A percentile compares a stretch with the other conserved stretches of the same genome.
phyloP scores from a whole-genome alignment of 2,113 vertebrate genomes.

The Aleadryas rufinucha region DNA sequence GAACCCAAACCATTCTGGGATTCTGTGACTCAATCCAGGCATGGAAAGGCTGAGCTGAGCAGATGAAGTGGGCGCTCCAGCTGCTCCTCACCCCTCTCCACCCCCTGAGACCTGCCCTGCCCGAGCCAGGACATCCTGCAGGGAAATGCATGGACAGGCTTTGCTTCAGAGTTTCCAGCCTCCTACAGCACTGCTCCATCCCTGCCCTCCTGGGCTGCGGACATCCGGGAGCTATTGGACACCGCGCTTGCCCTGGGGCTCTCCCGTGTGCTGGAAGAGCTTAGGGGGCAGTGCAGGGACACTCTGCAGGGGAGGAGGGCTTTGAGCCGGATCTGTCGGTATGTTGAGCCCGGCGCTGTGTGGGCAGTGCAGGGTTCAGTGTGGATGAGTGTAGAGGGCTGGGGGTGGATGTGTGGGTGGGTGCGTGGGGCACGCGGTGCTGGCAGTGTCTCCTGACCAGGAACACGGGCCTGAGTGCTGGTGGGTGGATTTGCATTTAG shows the following conservation, averaged over 20 bases:
- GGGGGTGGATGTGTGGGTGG: neutral
- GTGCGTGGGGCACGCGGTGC: rapidly evolving
- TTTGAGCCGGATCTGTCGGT: neutral
- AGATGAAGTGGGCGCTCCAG: neutral
- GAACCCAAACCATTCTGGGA: neutral
- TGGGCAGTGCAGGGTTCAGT: rapidly evolving
- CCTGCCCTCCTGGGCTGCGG: neutral
- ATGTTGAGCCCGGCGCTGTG: neutral
- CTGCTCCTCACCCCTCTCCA: neutral
- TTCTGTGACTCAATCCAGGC: neutral
- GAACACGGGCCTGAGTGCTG: rapidly evolving
- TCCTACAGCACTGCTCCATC: neutral
- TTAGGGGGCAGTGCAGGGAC: neutral
- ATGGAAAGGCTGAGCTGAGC: neutral
- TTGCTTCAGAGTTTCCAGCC: rapidly evolving
- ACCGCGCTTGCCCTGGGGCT: neutral
- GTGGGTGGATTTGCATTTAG: neutral
- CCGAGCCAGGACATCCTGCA: neutral
- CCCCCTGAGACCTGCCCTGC: neutral
- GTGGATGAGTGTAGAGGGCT: neutral
- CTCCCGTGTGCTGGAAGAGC: neutral
- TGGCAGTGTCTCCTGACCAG: neutral
- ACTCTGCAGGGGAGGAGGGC: too few species aligned
- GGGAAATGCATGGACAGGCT: neutral
- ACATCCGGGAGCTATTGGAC: neutral